Base-by-base conservation (phyloP, 2,113 vertebrate genomes). In the Odocoileus virginianus region DNA sequence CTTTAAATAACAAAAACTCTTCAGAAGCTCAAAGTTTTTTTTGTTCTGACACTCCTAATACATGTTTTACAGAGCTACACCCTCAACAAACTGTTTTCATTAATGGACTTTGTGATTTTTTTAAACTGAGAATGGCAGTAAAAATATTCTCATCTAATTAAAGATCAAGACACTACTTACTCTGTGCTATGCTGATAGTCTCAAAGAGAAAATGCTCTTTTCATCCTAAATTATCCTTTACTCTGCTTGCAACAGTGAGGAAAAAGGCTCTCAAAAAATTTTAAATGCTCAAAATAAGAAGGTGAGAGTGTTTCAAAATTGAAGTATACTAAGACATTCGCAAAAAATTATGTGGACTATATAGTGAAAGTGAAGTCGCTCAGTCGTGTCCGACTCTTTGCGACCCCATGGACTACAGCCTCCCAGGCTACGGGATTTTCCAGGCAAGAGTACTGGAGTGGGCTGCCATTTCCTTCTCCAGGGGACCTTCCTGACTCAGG, bases 151-250 rank as follows among this genome's bases (percentile, higher is more conserved):
- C 43, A 21, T 52, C 43, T 94, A 84, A 94, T 84, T 91, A 95
- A 47, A 93, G 82, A 64, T 36, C 55, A 93, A 90, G 74, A 64
- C 40, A 55, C 10, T 25, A 36, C 21, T 54, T 71, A 33, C 57
- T 90, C 60, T 61, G 9, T 19, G 27, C 58, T 81, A 25, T 1
- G 6, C 14, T 36, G n/a, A 61, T 47, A 67, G 6, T 88, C 43
- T 82, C 54, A 67, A 16, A 9, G 67, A 71, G 67, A 96, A 98
- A 95, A 91, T 64, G 17, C 7, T 82, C 67, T 74, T 87, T 86
- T 85, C 33, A 14, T 45, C 83, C 55, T 83, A 93, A 97, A 60
- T 52, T 52, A 71, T 67, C 23, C 23, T 60, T 91, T 57, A 27
- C 23, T 94, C 88, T 60, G 33, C 43, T 61, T 50, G 30, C 79